phyloP scores from a whole-genome alignment of 2,113 vertebrate species.

The Pollimyrus isidori region DNA sequence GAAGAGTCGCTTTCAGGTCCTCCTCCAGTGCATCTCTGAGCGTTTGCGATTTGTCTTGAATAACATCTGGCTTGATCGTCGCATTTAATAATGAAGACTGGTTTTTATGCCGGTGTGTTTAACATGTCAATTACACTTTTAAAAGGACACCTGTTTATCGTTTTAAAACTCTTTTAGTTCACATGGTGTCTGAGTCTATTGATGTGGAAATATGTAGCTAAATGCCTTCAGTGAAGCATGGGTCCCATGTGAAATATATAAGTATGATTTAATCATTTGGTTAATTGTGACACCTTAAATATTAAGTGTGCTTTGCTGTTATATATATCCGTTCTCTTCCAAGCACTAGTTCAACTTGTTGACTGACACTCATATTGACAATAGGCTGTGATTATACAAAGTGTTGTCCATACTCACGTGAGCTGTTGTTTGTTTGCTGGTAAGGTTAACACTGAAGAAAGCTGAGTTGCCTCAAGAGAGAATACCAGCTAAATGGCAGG shows the following conservation, averaged over 20 bases:
- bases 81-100: background rate
- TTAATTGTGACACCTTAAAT: background rate
- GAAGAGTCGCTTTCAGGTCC: conserved; percentile 19
- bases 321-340: background rate
- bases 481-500: background rate
- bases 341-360: background rate
- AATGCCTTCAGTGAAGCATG: background rate
- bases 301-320: background rate
- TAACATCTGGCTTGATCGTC: conserved; percentile 18
- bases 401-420: background rate
- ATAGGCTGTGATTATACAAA: background rate
- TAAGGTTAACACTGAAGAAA: background rate
- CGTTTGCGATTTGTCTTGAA: conserved; percentile 11
- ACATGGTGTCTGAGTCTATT: background rate
- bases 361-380: background rate
- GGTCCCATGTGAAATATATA: background rate
- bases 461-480: background rate
- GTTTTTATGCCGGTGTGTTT: background rate
- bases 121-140: conserved; percentile 3
- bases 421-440: background rate
- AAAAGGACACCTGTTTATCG: background rate
- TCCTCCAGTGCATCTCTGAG: background rate
- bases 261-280: background rate
- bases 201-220: background rate
- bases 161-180: conserved; percentile 3